A percentile compares a stretch with the other conserved stretches of the same genome.
Evolutionary conservation across 2,888 invertebrate genomes (phyloP).

Genomic region (Netelia fuscicornis): DNA sequence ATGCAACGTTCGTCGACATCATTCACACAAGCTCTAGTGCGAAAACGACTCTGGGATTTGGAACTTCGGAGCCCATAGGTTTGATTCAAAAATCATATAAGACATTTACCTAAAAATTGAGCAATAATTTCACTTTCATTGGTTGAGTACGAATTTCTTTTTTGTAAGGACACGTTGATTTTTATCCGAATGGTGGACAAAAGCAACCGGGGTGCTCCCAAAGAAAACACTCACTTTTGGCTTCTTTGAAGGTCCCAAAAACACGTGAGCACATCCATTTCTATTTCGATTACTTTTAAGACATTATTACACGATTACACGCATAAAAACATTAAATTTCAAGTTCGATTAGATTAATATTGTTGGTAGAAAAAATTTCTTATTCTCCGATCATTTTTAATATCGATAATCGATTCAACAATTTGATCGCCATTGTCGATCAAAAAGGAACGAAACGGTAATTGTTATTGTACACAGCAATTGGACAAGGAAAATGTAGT

Average conservation of each 20-base stretch:
- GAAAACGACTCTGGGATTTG: conserved; percentile 86
- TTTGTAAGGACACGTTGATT: conserved; percentile 87
- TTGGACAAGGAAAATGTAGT: conserved; percentile 87
- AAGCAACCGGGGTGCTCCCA: conserved; percentile 88
- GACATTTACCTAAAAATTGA: not conserved
- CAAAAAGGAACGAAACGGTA: not conserved
- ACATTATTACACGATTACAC: not conserved
- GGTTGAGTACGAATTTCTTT: not conserved
- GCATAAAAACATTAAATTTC: too few relatives aligned
- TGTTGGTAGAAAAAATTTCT: too few relatives aligned
- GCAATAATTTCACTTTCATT: not conserved
- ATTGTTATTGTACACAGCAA: conserved; percentile 77
- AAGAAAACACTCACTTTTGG: conserved; percentile 78
- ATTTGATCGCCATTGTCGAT: not conserved
- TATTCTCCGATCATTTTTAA: too few relatives aligned
- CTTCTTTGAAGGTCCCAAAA: conserved; percentile 82
- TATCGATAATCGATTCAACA: not conserved
- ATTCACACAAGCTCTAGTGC: conserved; percentile 88
- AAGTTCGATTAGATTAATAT: too few relatives aligned
- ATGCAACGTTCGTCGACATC: conserved; percentile 88
- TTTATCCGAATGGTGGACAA: conserved; percentile 90
- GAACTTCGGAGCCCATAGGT: conserved; percentile 87
- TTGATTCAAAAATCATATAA: conserved; percentile 29
- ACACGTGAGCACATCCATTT: conserved; percentile 81
- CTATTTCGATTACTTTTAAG: not conserved